Evolutionary conservation across 1,140 invertebrate species (phyloP).

Genomic region (Drosophila triauraria): DNA sequence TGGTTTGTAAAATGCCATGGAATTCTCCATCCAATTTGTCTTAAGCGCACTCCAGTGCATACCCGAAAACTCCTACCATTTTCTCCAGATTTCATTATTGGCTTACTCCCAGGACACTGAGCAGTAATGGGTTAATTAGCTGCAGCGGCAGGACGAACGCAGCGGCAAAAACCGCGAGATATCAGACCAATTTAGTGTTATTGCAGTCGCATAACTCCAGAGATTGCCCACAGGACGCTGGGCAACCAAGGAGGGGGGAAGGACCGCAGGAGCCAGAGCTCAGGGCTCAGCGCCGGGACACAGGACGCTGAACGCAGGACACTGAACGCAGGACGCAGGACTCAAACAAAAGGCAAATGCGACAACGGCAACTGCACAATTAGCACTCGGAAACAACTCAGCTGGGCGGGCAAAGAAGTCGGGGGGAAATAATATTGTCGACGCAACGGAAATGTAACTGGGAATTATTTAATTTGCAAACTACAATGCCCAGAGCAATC

Average conservation of each 20-base stretch:
- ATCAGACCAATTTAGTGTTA: conserved; percentile 82
- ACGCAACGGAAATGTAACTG: conserved; percentile 82
- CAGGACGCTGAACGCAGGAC: conserved; percentile 13
- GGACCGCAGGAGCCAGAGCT: conserved; percentile 11
- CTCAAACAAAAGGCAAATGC: conserved; percentile 69
- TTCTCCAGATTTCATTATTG: conserved; percentile 17
- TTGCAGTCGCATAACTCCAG: conserved; percentile 81
- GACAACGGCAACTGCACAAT: conserved; percentile 73
- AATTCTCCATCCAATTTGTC: background rate
- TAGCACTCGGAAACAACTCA: conserved; percentile 75
- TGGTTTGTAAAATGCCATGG: background rate
- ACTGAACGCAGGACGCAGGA: conserved; percentile 33
- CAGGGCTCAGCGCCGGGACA: conserved; percentile 4
- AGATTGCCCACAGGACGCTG: conserved; percentile 72
- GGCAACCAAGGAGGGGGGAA: conserved; percentile 7
- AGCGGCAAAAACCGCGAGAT: conserved; percentile 74
- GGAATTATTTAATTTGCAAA: conserved; percentile 83
- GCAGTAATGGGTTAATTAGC: conserved; percentile 65
- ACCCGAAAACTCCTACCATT: background rate
- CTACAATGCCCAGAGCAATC: conserved; percentile 67
- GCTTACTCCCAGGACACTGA: conserved; percentile 7
- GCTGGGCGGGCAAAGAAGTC: conserved; percentile 47
- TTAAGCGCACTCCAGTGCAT: background rate
- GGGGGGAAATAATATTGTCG: conserved; percentile 79
- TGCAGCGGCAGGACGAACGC: conserved; percentile 34